Conservation (phyloP, 2,888 invertebrate genomes). For the Drosophila sordidula region DNA sequence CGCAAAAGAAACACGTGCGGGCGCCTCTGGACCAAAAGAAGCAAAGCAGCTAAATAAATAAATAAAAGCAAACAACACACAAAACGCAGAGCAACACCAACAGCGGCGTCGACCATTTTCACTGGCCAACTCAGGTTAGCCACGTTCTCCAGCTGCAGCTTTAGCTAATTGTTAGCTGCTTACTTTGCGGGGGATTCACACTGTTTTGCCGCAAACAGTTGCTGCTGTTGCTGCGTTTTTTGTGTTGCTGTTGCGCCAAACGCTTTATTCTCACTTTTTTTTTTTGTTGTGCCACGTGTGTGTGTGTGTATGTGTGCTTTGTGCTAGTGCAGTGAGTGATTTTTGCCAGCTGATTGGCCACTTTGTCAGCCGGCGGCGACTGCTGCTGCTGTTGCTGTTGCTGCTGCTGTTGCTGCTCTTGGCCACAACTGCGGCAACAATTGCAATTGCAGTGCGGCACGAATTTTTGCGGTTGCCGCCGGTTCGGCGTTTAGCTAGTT, state of each 20-base stretch:
- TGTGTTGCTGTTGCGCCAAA: conserved; percentile 33
- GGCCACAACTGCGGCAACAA: conserved; percentile 29
- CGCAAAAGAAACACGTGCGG: conserved; percentile 53
- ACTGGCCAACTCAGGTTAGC: conserved; percentile 4
- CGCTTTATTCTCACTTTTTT: conserved; percentile 2
- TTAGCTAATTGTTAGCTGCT: conserved; percentile 12
- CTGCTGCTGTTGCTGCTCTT: conserved; percentile 11
- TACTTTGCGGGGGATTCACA: not conserved
- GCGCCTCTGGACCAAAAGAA: conserved; percentile 5
- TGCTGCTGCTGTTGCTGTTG: conserved; percentile 3
- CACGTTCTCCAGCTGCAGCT: not conserved
- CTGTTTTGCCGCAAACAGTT: not conserved
- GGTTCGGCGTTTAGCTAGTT: conserved; percentile 60
- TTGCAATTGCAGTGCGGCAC: conserved; percentile 25
- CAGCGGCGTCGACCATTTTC: not conserved
- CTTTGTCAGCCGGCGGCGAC: conserved; percentile 33
- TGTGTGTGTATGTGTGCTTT: conserved; percentile 14
- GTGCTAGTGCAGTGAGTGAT: conserved; percentile 44
- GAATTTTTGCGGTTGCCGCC: conserved; percentile 37
- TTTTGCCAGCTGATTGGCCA: conserved; percentile 56
- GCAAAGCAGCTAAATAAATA: conserved; percentile 5
- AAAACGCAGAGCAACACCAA: conserved; percentile 9
- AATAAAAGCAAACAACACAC: not conserved
- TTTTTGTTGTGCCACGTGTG: conserved; percentile 33
- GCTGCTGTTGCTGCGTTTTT: conserved; percentile 9